Base-by-base conservation (phyloP, 2,113 vertebrate species). In the Malurus alboscapulatus region DNA sequence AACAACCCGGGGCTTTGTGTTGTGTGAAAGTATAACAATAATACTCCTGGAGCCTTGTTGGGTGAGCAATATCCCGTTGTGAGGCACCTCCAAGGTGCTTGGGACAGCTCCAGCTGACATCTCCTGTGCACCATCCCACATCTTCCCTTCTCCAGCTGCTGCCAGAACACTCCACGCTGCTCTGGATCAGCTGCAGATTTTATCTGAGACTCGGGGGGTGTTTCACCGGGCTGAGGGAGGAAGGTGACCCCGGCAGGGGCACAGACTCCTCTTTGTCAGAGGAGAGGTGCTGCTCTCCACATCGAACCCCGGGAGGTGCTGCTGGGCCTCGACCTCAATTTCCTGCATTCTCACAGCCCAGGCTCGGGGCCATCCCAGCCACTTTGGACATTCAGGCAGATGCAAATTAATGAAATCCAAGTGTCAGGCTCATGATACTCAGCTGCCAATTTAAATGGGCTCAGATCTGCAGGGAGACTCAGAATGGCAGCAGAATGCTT, bases 401-500 rank as follows among this genome's bases (percentile, higher is more conserved):
- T 63, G 82, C 38, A 75, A 80, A 61, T 74, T 85, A 79, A 92
- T 93, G 80, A 94, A 85, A 91, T 50, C 63, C 79, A 36, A 92
- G 92, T 17, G 58, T 77, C 58, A 36, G 54, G 51, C 42, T 65
- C 30, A 38, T 26, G 82, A 73, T 22, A 34, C 29, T 76, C 45
- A 34, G 90, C 78, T 61, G 59, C 92, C 79, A 73, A 69, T 69
- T 90, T 40, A 72, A 82, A 86, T 2, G 34, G 6, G 85, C 45
- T 86, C 47, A 1, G 44, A 26, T 54, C 82, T 58, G 88, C 24
- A 0, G 0, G 8, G 82, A 78, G 55, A 47, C 45, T 36, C 0
- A 29, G 42, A 53, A 48, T 0, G 1, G 55, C 1, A 3, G 62
- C 69, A 53, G 38, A 58, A 48, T 6, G 63, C 74, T 68, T 48